Evolutionary conservation across 2,797 vertebrate genomes (phyloP), one percentile per base, ranked within the genome.

Genomic region (Clarias fuscus): DNA sequence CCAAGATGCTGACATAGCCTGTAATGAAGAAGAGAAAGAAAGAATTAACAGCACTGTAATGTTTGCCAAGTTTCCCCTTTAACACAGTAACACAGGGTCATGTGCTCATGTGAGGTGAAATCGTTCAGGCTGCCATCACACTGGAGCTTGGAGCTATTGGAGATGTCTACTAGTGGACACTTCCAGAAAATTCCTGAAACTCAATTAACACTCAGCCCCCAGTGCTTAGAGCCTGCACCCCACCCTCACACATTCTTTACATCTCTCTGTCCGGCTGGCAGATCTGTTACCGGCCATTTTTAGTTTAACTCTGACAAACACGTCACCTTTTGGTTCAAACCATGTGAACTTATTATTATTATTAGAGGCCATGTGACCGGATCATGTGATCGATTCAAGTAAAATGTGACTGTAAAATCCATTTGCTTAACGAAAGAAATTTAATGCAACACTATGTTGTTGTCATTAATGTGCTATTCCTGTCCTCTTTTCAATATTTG

Each of bases 1-100:
- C 97, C 89, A 95, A 92, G 71, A 90, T 92, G 40, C 86, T 93
- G 89, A 96, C 92, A 92, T 92, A 98, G 91, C 97, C 98, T 99
- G 92, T 80, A 93, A 92, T 91, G 90, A 90, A 89, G 91, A 92
- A 89, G 37, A 91, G 89, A 89, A 88, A 85, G 61, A 48, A 43
- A 24, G 87, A 11, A 78, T 86, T 40, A 81, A 90, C 61, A 81
- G 91, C 83, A 90, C 86, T 88, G 82, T 85, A 58, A 37, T 64
- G 37, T 64, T 37, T 70, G 65, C 76, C 82, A 70, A 70, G 48
- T 58, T 53, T 71, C 79, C 77, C 22, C 43, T 30, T 82, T 37
- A 75, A 8, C 65, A 86, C 8, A 68, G 58, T 71, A 85, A 86
- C 88, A 90, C 85, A 82, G 77, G 88, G 80, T 86, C 86, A 89